Evolutionary conservation across 2,797 vertebrate genomes (phyloP), one percentile per base, ranked within the genome.

Genomic region (Micromesistius poutassou): DNA sequence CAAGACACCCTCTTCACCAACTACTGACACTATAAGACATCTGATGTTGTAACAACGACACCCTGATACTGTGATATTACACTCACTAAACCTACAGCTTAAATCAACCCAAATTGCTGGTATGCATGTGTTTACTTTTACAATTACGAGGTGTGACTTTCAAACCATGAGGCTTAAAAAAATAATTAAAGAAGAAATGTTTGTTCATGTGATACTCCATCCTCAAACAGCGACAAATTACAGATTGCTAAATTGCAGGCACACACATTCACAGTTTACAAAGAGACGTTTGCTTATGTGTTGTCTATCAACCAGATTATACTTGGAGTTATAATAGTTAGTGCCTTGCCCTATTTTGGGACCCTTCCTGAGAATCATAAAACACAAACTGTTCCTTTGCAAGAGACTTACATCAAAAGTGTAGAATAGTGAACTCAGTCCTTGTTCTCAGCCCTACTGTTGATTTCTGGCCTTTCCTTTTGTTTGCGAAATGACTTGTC

Each of bases 231-330:
- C 62, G 12, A 68, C n/a, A 19, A 0, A 25, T 62, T 62, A n/a
- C 25, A 68, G n/a, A 28, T 28, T 30, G 62, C 25, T 28, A 28
- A 68, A n/a, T 68, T 28, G 25, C 62, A 68, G 62, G 62, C 62
- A 68, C 62, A 62, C 55, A 68, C 10, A 68, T 68, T 68, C 62
- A 68, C 62, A 68, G 62, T 68, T 68, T 68, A 28, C 62, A 68
- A 68, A 68, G 62, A 68, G 62, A 28, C 25, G 25, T 68, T 68
- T 12, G 25, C 9, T 25, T 66, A 25, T 22, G 55, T 66, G 55
- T 66, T 28, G 55, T 8, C 28, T 68, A 10, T 28, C 62, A 68
- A 68, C 62, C 62, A 68, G 62, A 8, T 28, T 68, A 68, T 28
- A 68, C 22, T n/a, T 62, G 55, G 62, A 66, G 8, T 68, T 8